Evolutionary conservation across 1,140 invertebrate species (phyloP), one percentile per base, ranked within the genome.

Genomic region (Carposina sasakii): DNA sequence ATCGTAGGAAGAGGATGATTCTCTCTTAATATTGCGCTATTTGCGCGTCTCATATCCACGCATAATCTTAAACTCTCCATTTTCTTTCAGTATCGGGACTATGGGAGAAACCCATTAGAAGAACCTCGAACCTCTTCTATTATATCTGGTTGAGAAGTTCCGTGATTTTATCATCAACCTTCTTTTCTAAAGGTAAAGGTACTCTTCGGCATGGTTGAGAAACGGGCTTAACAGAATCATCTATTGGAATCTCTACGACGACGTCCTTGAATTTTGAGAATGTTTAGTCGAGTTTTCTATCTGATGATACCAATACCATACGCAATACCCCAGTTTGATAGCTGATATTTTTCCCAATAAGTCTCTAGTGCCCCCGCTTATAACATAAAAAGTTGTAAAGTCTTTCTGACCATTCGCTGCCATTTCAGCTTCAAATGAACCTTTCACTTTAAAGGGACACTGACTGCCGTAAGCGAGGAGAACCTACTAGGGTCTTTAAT

Each of bases 21-120:
- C 54, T 66, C 60, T 39, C 63, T 21, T 15, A 45, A 9, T 2
- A 65, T 65, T 13, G 65, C 65, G 21, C 42, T 21, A 48, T 62
- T 57, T 9, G 57, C 47, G 30, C 43, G 54, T 4, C 57, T 12
- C 51, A 61, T 63, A 19, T 59, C 56, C n/a, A 72, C 50, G 41
- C 67, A 70, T 33, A 71, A 46, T 12, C 61, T 28, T 16, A 1
- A 67, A 48, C 20, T 62, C 53, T 12, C 49, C 60, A 30, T 49
- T 16, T n/a, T 41, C 19, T 42, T 64, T 64, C 8, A 43, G 45
- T 12, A 57, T 42, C 21, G 52, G 33, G n/a, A 61, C 57, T 6
- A 66, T 68, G 22, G 65, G 63, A 33, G 67, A 68, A 17, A 66
- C 48, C 60, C 63, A 71, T 13, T 51, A 20, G 62, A 63, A 12